Base-by-base conservation (phyloP, 2,888 invertebrate species). In the Rugalucina vietnamica region DNA sequence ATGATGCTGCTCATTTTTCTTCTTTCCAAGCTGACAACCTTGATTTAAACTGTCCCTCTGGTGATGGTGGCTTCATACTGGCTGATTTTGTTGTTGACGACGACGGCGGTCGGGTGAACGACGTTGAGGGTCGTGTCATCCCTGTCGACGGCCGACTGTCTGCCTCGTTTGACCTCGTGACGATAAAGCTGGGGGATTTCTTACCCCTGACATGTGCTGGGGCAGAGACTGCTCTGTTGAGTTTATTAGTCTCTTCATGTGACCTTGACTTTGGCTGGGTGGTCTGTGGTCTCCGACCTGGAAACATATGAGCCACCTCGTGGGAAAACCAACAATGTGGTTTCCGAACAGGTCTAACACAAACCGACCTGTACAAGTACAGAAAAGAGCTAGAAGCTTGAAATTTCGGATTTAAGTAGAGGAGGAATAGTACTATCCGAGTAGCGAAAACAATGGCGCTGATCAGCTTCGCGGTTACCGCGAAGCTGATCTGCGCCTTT, bases 11-110 rank as follows among this genome's bases (percentile, higher is more conserved):
- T n/a, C 34, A 87, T 24, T 87, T 85, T 76, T 88, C 87, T 73
- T 88, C 87, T 37, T 89, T 89, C 90, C 90, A 90, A 3, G 90
- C 84, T n/a, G 86, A 81, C 8, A 90, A 69, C 27, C 86, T 81
- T 12, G 87, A 82, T 76, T 90, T 90, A 65, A 89, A 89, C 70
- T 85, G 87, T 49, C 81, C 74, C 12, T 90, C 90, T 14, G 90
- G 89, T 27, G 89, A 87, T 0, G 85, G 84, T 12, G 84, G 83
- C 39, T 77, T 82, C 49, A 89, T 86, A 36, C 83, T 86, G 8
- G 76, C 70, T 14, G 86, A 86, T n/a, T 88, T 88, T n/a, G 79
- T 71, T 29, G 90, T 85, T 8, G 88, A 82, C 14, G 85, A 84
- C 10, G 88, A 86, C 1, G 83, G 76, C 14, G 90, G 90, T 60